Conservation (phyloP, 2,113 vertebrate genomes). For the Meriones unguiculatus region DNA sequence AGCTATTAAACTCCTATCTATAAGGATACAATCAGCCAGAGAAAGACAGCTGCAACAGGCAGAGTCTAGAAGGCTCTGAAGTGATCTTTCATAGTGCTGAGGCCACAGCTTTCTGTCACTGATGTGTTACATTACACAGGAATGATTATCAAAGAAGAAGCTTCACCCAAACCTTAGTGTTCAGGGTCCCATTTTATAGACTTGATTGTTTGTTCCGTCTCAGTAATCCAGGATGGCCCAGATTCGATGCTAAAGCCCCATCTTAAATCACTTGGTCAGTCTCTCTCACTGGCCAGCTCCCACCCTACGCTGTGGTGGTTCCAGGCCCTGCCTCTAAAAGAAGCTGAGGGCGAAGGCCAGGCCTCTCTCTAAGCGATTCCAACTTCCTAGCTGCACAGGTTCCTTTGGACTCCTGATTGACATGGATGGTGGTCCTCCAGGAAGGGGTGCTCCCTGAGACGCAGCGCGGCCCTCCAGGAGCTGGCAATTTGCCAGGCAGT, state of each 20-base stretch:
- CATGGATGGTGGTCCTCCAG: background rate
- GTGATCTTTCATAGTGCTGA: background rate
- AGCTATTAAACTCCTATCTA: background rate
- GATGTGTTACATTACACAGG: accelerated
- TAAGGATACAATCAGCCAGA: background rate
- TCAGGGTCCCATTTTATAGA: background rate
- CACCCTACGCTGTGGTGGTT: background rate
- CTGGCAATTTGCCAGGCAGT: background rate
- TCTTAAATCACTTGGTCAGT: background rate
- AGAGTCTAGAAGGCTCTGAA: background rate
- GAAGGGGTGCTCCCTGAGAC: background rate
- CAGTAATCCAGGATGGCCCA: background rate
- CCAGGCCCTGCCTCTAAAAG: background rate
- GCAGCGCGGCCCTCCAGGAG: background rate
- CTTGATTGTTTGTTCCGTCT: background rate
- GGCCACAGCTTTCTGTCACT: background rate
- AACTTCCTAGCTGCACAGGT: background rate
- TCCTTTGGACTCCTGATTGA: background rate
- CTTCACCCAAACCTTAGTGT: too few species aligned
- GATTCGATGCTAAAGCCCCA: background rate
- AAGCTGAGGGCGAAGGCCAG: background rate
- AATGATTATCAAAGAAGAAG: too few species aligned
- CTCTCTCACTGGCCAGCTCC: background rate
- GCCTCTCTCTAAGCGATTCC: background rate
- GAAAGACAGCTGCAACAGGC: background rate